phyloP scores from a whole-genome alignment of 2,888 invertebrate species.

The Nymphalis polychloros region DNA sequence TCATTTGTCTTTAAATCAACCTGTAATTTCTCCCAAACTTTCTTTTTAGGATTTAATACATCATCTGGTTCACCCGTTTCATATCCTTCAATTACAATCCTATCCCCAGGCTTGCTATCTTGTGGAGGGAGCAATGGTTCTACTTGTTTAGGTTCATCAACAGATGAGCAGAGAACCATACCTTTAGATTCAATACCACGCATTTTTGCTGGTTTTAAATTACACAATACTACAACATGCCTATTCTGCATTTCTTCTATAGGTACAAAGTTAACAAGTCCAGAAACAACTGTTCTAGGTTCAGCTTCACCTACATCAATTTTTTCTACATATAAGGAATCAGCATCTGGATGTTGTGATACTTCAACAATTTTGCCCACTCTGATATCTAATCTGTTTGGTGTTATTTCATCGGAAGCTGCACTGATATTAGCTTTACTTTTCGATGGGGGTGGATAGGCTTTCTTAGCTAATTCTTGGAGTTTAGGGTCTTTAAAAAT shows the following conservation, averaged over 20 bases:
- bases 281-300: conserved; percentile 89
- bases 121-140: conserved; percentile 92
- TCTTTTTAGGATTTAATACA: conserved; percentile 96
- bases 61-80: conserved; percentile 90
- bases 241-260: conserved; percentile 94
- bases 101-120: conserved; percentile 90
- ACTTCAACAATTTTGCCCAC: conserved; percentile 93
- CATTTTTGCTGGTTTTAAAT: conserved; percentile 98
- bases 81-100: conserved; percentile 91
- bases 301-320: conserved; percentile 92
- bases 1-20: conserved; percentile 87
- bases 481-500: conserved; percentile 90
- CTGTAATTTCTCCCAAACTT: conserved; percentile 97
- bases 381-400: conserved; percentile 91
- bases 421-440: conserved; percentile 65
- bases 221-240: conserved; percentile 95
- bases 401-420: conserved; percentile 83
- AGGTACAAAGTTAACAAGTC: conserved; percentile 95
- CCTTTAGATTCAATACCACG: conserved; percentile 95
- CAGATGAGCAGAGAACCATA: conserved; percentile 96
- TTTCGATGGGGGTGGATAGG: conserved; percentile 91
- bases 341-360: conserved; percentile 94
- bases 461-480: conserved; percentile 88
- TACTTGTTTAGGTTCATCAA: conserved; percentile 89
- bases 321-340: conserved; percentile 94